Conservation (phyloP, 2,888 invertebrate genomes). For the Plebejus argus region DNA sequence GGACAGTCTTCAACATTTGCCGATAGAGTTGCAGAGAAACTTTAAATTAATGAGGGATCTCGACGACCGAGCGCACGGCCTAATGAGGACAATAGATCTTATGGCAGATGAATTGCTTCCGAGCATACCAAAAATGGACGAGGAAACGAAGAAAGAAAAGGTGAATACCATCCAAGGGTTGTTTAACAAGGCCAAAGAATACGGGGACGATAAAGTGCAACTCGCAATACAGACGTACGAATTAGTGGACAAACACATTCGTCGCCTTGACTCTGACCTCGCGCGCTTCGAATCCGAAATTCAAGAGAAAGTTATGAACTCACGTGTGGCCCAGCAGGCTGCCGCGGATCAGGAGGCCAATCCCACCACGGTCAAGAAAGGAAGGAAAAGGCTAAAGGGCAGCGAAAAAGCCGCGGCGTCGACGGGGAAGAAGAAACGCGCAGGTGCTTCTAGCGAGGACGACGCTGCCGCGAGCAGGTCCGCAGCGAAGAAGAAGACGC, state of each 20-base stretch:
- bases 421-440: conserved; percentile 77
- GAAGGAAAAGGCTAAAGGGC: conserved; percentile 72
- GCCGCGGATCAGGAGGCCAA: conserved; percentile 71
- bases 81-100: conserved; percentile 95
- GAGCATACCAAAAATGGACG: conserved; percentile 85
- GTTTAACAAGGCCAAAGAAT: conserved; percentile 96
- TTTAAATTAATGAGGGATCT: conserved; percentile 97
- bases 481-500: conserved; percentile 69
- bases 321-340: conserved; percentile 82
- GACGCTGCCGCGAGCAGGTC: conserved; percentile 66
- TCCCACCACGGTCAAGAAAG: conserved; percentile 70
- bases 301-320: conserved; percentile 94
- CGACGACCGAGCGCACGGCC: conserved; percentile 93
- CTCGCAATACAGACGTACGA: conserved; percentile 99
- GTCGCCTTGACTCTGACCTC: conserved; percentile 96
- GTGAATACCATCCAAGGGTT: conserved; percentile 91
- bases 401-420: conserved; percentile 64
- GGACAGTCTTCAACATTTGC: conserved; percentile 97
- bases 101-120: conserved; percentile 90
- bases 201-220: conserved; percentile 98
- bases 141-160: conserved; percentile 91
- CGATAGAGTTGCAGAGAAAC: conserved; percentile 96
- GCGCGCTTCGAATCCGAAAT: conserved; percentile 98
- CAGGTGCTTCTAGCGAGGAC: conserved; percentile 78
- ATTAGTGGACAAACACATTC: conserved; percentile 98